Evolutionary conservation across 92 coral and sea anemone genomes (phyloP).

Genomic region (Epizoanthus stellaris): DNA sequence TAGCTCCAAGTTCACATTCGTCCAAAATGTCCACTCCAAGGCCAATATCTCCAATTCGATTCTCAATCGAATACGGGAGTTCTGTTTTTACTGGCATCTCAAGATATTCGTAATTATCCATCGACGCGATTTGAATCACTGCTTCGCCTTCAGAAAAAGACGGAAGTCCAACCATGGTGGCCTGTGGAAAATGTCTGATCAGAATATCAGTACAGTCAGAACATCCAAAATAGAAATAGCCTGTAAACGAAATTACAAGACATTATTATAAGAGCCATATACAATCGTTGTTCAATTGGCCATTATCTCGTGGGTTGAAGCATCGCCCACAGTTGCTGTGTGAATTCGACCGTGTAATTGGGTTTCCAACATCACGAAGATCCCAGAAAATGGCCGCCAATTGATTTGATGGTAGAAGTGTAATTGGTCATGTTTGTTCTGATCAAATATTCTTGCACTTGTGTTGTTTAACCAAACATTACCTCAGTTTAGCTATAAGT

Average conservation of each 20-base stretch:
- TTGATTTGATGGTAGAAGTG: background rate
- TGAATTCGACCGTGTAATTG: slow-evolving; percentile 85
- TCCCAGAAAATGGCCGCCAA: background rate
- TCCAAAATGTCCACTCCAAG: slow-evolving; percentile 40
- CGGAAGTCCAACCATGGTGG: slow-evolving; percentile 34
- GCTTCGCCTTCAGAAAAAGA: slow-evolving; percentile 36
- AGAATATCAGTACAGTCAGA: background rate
- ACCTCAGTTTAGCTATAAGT: slow-evolving; percentile 11
- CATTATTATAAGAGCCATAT: background rate
- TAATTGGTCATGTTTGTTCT: slow-evolving; percentile 11
- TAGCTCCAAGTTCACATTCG: slow-evolving; percentile 32
- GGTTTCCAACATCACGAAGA: background rate
- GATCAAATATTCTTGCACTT: slow-evolving; percentile 45
- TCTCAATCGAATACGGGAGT: slow-evolving; percentile 28
- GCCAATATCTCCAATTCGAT: slow-evolving; percentile 28
- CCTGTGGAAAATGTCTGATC: background rate
- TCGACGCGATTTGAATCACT: slow-evolving; percentile 18
- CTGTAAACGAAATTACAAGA: background rate
- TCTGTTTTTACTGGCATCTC: slow-evolving; percentile 35
- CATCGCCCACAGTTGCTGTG: slow-evolving; percentile 25
- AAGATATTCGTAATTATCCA: slow-evolving; percentile 41
- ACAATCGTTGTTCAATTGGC: background rate
- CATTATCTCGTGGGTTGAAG: background rate
- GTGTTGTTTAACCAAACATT: slow-evolving; percentile 42
- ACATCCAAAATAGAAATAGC: background rate